A percentile compares a stretch with the other conserved stretches of the same genome.
Conservation (phyloP, 2,797 vertebrate genomes). For the Rhabdomys pumilio region DNA sequence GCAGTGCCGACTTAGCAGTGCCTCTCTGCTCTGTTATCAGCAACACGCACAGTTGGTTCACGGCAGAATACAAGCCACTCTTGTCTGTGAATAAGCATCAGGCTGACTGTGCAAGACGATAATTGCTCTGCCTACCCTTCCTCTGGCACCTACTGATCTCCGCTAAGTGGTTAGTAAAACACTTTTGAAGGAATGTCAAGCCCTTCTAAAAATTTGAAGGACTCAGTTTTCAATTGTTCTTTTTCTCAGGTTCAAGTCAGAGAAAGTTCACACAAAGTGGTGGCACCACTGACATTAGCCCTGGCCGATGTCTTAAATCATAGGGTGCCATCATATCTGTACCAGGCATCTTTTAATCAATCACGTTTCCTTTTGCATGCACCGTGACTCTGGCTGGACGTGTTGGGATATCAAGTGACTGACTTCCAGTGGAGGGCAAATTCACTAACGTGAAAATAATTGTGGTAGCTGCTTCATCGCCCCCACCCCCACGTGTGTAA, state of each 20-base stretch:
- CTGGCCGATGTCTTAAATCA: constrained; percentile 77
- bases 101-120: constrained; percentile 89
- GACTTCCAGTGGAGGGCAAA: constrained; percentile 88
- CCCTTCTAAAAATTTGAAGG: constrained; percentile 89
- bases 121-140: constrained; percentile 91
- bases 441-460: constrained; percentile 90
- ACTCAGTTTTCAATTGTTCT: constrained; percentile 86
- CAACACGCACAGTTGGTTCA: constrained; percentile 88
- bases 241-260: constrained; percentile 81
- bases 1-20: constrained; percentile 84
- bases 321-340: constrained; percentile 74
- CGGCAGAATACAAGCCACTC: constrained; percentile 87
- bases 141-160: constrained; percentile 90
- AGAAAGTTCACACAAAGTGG: constrained; percentile 84
- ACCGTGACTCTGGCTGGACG: constrained; percentile 63
- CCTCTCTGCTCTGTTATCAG: constrained; percentile 88
- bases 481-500: constrained; percentile 89
- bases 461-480: constrained; percentile 88
- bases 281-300: constrained; percentile 65
- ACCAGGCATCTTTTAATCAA: constrained; percentile 79
- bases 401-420: constrained; percentile 86
- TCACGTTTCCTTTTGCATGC: constrained; percentile 76
- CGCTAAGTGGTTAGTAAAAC: constrained; percentile 89
- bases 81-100: constrained; percentile 90
- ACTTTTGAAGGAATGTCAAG: constrained; percentile 89